Conservation (phyloP, 1,140 invertebrate genomes). For the Drosophila pachea region DNA sequence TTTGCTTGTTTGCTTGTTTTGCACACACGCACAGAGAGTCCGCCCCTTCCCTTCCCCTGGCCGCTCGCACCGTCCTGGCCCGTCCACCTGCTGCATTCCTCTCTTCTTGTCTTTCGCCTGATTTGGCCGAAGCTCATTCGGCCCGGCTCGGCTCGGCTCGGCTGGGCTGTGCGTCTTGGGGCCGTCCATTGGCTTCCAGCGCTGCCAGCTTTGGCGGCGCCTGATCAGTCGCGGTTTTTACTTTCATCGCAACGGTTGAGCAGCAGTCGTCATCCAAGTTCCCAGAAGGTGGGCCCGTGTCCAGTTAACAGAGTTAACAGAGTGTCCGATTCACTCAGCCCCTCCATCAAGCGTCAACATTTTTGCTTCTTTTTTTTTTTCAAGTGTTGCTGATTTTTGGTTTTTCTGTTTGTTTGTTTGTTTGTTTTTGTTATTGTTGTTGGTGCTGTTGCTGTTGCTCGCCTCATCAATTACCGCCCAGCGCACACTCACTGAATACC, state of each 20-base stretch:
- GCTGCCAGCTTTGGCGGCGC: conserved; percentile 54
- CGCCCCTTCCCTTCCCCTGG: not conserved
- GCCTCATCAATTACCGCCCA: conserved; percentile 57
- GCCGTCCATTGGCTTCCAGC: conserved; percentile 55
- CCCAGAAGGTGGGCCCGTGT: conserved; percentile 24
- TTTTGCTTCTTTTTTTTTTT: not conserved
- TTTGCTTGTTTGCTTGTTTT: conserved; percentile 65
- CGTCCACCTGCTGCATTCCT: conserved; percentile 40
- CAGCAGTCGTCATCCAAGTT: conserved; percentile 29
- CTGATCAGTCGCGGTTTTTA: conserved; percentile 79
- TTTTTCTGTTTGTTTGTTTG: conserved; percentile 36
- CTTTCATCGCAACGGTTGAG: conserved; percentile 75
- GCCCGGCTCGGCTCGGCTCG: conserved; percentile 19
- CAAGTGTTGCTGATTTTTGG: conserved; percentile 8
- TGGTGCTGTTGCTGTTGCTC: conserved; percentile 45
- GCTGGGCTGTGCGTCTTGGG: too few species aligned
- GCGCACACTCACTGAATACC: not conserved
- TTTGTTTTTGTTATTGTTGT: conserved; percentile 34
- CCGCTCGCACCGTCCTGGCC: not conserved
- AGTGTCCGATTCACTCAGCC: conserved; percentile 1
- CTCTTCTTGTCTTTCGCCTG: conserved; percentile 1
- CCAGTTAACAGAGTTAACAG: conserved; percentile 28
- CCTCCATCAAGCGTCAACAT: too few species aligned
- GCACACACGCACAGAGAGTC: conserved; percentile 25
- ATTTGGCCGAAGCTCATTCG: not conserved